A percentile compares a stretch with the other conserved stretches of the same genome.
These are phyloP conservation scores for Coenonympha arcania DNA, from an alignment of 2,888 invertebrate genomes.

Conservation along the genomic window DNA sequence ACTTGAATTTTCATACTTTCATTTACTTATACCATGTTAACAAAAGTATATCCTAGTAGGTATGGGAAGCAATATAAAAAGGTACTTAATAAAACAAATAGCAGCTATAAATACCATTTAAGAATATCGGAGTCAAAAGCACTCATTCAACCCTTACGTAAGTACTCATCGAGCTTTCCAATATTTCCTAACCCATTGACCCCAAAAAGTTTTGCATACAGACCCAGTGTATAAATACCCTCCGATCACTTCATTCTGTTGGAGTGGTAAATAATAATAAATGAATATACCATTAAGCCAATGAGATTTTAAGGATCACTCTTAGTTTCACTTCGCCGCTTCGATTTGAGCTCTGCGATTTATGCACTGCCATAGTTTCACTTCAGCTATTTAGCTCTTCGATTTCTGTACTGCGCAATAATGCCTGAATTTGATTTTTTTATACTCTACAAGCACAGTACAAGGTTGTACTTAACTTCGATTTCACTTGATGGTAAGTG, in stretches of 20 bases:
- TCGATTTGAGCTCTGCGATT: no score
- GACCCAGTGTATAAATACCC: slow-evolving; percentile 13
- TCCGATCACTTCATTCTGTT: neutral
- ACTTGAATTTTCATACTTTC: no score
- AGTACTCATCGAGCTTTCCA: slow-evolving; percentile 9
- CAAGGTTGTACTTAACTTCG: no score
- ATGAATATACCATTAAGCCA: no score
- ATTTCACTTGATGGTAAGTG: no score
- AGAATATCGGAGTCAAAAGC: neutral
- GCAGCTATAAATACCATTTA: neutral
- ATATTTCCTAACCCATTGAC: slow-evolving; percentile 20
- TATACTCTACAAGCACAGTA: no score
- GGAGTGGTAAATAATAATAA: slow-evolving; percentile 11
- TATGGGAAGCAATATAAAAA: neutral
- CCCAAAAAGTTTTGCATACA: slow-evolving; percentile 26
- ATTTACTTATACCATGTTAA: no score
- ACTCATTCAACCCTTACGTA: neutral
- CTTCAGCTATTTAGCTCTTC: no score
- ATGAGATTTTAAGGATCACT: neutral
- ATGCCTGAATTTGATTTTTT: no score
- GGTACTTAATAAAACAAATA: neutral
- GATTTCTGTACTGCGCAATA: no score
- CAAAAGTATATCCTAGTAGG: no score
- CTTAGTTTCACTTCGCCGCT: neutral
- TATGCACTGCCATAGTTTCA: no score